Evolutionary conservation across 2,797 vertebrate species (phyloP).

Genomic region (Pantherophis alleghaniensis): DNA sequence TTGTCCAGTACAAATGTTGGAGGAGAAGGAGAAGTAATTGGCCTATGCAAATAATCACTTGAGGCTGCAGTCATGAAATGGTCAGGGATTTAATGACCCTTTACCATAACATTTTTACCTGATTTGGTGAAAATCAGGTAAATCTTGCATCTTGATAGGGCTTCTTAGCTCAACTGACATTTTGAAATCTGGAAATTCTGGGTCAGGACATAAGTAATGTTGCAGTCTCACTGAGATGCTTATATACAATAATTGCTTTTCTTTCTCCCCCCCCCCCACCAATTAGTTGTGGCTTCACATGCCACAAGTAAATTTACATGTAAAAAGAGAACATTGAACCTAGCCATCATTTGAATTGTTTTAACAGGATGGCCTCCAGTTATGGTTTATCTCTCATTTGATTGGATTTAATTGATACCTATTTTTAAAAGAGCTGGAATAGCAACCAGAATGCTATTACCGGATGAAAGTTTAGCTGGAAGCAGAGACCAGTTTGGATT

Average conservation of each 20-base stretch:
- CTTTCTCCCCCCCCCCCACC: no score
- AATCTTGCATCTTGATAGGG: background rate
- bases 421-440: constrained; percentile 4
- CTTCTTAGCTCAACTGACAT: background rate
- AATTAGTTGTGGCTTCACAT: background rate
- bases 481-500: background rate
- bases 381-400: constrained; percentile 2
- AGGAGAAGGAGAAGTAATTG: background rate
- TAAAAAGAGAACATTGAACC: background rate
- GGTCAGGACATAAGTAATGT: background rate
- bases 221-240: background rate
- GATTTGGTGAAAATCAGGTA: no score
- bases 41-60: background rate
- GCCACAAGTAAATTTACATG: background rate
- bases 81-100: no score
- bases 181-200: background rate
- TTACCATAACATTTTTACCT: background rate
- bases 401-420: constrained; percentile 8
- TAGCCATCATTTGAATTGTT: background rate
- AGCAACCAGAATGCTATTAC: background rate
- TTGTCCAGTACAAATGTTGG: background rate
- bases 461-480: background rate
- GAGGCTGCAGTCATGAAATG: background rate
- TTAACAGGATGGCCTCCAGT: background rate
- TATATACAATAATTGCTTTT: background rate